Evolutionary conservation across 2,113 vertebrate genomes (phyloP).

Genomic region (Chamaea fasciata): DNA sequence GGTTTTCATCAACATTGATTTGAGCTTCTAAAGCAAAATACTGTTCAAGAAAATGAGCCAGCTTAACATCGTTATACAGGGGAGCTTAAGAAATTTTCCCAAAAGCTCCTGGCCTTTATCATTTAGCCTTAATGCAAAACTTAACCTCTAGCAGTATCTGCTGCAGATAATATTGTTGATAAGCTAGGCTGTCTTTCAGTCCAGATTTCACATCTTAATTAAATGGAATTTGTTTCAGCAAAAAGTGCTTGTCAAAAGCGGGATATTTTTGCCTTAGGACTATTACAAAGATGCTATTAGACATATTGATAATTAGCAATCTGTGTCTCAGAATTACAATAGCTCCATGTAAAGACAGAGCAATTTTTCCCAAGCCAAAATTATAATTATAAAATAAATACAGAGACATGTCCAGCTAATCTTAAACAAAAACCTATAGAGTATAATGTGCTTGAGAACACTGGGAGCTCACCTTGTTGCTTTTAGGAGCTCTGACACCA

Average conservation of each 20-base stretch:
- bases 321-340: neutral
- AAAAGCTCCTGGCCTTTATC: neutral
- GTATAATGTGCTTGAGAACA: neutral
- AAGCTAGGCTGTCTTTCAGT: slow-evolving; percentile 6
- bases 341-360: neutral
- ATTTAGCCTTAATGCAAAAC: neutral
- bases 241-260: slow-evolving; percentile 42
- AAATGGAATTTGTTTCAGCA: slow-evolving; percentile 52
- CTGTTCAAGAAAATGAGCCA: neutral
- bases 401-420: neutral
- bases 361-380: neutral
- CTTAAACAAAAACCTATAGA: neutral
- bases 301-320: slow-evolving; percentile 47
- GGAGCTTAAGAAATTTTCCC: neutral
- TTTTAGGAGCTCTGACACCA: neutral
- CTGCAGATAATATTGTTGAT: slow-evolving; percentile 25
- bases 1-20: neutral
- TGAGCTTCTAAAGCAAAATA: neutral
- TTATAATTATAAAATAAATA: neutral
- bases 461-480: neutral
- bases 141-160: neutral
- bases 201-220: slow-evolving; percentile 42
- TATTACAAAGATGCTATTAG: slow-evolving; percentile 25
- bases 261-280: slow-evolving; percentile 14
- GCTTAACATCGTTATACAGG: neutral